These are phyloP conservation scores for Mantis religiosa DNA, from an alignment of 2,888 invertebrate genomes.

Conservation along the genomic window DNA sequence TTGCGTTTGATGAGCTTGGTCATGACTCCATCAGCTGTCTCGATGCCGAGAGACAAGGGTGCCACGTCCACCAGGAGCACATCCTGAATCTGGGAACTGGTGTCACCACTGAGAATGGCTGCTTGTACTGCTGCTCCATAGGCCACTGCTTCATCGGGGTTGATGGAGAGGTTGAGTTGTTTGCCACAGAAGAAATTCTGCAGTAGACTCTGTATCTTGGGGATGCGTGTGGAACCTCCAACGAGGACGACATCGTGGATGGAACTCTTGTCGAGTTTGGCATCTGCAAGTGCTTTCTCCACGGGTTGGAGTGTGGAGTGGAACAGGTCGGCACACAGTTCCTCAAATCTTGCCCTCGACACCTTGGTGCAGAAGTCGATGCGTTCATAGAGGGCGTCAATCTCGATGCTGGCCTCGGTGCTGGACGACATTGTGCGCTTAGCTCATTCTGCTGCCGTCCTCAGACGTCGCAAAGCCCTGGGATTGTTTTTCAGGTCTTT, in stretches of 20 bases:
- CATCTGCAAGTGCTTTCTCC: constrained; percentile 71
- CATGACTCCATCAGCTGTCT: constrained; percentile 82
- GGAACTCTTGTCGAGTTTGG: constrained; percentile 90
- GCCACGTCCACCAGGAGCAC: constrained; percentile 74
- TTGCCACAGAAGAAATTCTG: constrained; percentile 58
- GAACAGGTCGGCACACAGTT: constrained; percentile 93
- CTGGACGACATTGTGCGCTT: constrained; percentile 61
- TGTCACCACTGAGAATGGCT: constrained; percentile 76
- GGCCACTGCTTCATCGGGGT: constrained; percentile 97
- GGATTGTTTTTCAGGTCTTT: constrained; percentile 85
- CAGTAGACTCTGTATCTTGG: constrained; percentile 74
- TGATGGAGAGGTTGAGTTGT: constrained; percentile 77
- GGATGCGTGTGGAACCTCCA: constrained; percentile 96
- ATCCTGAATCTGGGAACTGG: constrained; percentile 60
- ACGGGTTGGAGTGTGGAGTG: constrained; percentile 73
- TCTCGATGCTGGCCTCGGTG: constrained; percentile 59
- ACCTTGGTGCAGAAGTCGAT: constrained; percentile 95
- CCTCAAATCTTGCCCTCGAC: constrained; percentile 94
- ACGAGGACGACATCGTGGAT: constrained; percentile 89
- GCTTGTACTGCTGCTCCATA: constrained; percentile 96
- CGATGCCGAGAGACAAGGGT: constrained; percentile 63
- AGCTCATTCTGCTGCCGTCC: constrained; percentile 88
- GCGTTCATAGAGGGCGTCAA: constrained; percentile 91
- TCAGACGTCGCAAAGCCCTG: constrained; percentile 81
- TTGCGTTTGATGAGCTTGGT: constrained; percentile 79